Base-by-base conservation (phyloP, 1,140 invertebrate genomes). In the Phocides pigmalion region DNA sequence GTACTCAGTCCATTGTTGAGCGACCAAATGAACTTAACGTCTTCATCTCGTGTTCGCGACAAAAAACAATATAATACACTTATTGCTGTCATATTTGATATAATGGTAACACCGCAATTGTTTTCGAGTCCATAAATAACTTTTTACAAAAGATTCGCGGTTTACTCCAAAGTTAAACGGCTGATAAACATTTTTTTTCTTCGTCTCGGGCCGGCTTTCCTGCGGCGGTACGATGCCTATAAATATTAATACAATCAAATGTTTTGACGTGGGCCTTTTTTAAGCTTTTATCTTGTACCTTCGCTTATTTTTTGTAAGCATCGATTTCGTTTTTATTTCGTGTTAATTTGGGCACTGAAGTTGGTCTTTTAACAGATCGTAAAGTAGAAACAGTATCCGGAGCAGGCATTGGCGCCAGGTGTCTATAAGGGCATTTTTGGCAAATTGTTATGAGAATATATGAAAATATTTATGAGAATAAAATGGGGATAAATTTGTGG, bases 341-440 rank as follows among this genome's bases (percentile, higher is more conserved):
- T 92, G 91, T 92, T 92, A 92, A 92, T 92, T 92, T 92, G 90
- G 86, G 87, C 90, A 88, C 84, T 84, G 84, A 90, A 87, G 87
- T 89, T 78, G 80, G 87, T 89, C 90, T 92, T 92, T 92, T 92
- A 92, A 89, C 91, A 92, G 91, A 90, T 92, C 90, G 89, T 92
- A 92, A 92, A 92, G 87, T 90, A 87, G 66, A 79, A 72, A 70
- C 68, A 70, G 66, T 15, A 72, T 72, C 68, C 68, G 70, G 63
- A 72, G 63, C 68, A 65, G 59, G 71, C 54, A 51, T 42, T 69
- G 80, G 87, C 84, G 87, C 88, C 85, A 87, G 88, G 72, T 84
- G 88, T 61, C 70, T 79, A 74, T 76, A 69, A 50, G 51, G 50
- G 44, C 47, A 44, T 59, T 72, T 73, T 76, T 67, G 59, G 68